Evolutionary conservation across 1,140 invertebrate genomes (phyloP), one percentile per base, ranked within the genome.

Genomic region (Euwallacea similis): DNA sequence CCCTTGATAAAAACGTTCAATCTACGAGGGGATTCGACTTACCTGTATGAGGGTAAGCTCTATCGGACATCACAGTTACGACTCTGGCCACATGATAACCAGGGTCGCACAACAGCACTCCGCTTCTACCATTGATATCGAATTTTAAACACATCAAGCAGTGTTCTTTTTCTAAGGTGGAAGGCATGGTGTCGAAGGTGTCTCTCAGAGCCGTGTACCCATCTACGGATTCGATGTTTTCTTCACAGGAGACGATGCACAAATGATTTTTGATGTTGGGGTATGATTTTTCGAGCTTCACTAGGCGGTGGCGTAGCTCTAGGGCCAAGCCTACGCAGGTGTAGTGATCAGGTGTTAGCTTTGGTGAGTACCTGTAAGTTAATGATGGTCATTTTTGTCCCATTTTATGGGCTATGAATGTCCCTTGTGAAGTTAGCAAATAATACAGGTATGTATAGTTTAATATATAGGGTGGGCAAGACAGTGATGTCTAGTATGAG

Each of bases 51-150:
- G 95, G 95, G 82, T 93, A 93, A 41, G 84, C 82, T 60, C 89
- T 85, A 80, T 96, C 94, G 16, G 87, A 83, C 94, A 96, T 97
- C 33, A 95, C 90, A 16, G 93, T 93, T 54, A 96, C 87, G 13
- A 92, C 91, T 46, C 92, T 85, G 21, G 90, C 89, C 50, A 96
- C 89, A 80, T 97, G 95, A 81, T 96, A 97, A 7, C 95, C 95
- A 0, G 94, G 93, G 83, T 96, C 94, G 13, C 94, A 86, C 3
- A 96, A 85, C 80, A 96, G 82, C 15, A 93, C 84, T 9, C 93
- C 94, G 0, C 81, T 80, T 44, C 94, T 86, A 11, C 88, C 90
- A 16, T 86, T 87, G 44, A 96, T 87, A 64, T 85, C 78, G 59
- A 97, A 86, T 74, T 88, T 89, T 75, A 95, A 82, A 68, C 91